Percentiles rank a stretch among this genome's conserved stretches.
Conservation (phyloP, 2,113 vertebrate genomes). For the Crotalus viridis region DNA sequence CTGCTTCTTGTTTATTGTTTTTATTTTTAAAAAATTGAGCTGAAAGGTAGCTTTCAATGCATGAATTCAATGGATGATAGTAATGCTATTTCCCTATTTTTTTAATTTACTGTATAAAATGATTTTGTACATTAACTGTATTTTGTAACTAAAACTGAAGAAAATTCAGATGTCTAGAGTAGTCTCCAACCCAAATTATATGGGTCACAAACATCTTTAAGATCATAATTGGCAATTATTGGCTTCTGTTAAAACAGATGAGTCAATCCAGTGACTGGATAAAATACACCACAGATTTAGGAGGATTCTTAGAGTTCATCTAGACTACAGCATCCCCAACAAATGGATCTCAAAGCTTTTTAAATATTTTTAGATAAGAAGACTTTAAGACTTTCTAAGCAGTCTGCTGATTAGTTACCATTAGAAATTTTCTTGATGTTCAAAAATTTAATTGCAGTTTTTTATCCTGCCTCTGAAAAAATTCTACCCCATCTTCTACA, state of each 20-base stretch:
- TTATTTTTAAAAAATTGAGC: neutral
- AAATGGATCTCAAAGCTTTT: too few species aligned
- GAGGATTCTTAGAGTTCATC: too few species aligned
- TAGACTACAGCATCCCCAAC: too few species aligned
- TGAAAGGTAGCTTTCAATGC: neutral
- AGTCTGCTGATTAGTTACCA: too few species aligned
- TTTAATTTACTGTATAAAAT: neutral
- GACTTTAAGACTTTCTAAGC: too few species aligned
- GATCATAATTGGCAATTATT: conserved; percentile 61
- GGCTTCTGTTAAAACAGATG: conserved; percentile 63
- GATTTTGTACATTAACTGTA: conserved; percentile 12
- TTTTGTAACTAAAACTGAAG: conserved; percentile 59
- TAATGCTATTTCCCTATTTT: neutral
- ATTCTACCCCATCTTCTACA: neutral
- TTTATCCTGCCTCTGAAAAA: too few species aligned
- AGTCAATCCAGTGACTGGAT: conserved; percentile 48
- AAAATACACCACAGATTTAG: neutral
- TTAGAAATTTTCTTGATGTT: too few species aligned
- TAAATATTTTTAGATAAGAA: too few species aligned
- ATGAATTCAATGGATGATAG: neutral
- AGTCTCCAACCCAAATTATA: conserved; percentile 44
- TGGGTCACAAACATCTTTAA: conserved; percentile 44
- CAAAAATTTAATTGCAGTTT: too few species aligned
- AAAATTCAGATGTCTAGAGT: conserved; percentile 49
- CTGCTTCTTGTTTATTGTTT: too few species aligned